Percentiles rank a stretch among this genome's conserved stretches.
phyloP scores from a whole-genome alignment of 2,888 invertebrate species.

The Heteromurus nitidus region DNA sequence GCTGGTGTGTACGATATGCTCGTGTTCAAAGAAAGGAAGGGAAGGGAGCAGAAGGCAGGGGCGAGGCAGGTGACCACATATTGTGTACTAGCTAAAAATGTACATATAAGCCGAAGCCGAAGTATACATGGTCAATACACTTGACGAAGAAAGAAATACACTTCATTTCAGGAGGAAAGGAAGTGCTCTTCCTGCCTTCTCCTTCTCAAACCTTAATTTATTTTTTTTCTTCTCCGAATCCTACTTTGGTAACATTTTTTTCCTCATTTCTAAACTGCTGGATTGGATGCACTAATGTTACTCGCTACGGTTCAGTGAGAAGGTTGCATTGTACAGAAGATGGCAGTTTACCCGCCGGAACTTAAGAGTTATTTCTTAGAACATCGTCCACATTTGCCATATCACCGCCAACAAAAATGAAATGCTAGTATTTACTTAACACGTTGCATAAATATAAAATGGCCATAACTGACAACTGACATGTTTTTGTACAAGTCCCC shows the following conservation, averaged over 20 bases:
- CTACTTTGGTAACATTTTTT: constrained; percentile 42
- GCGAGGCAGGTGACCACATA: constrained; percentile 60
- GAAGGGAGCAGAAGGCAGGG: constrained; percentile 14
- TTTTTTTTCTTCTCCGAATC: constrained; percentile 58
- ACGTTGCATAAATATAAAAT: too few species aligned
- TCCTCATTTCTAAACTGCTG: constrained; percentile 33
- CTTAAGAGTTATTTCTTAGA: too few species aligned
- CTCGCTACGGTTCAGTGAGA: too few species aligned
- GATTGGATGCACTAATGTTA: too few species aligned
- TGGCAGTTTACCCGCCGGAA: too few species aligned
- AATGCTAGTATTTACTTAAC: too few species aligned
- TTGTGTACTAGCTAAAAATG: too few species aligned
- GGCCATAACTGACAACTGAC: too few species aligned
- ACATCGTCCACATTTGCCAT: not conserved
- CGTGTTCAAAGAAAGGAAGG: constrained; percentile 10
- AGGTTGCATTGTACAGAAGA: too few species aligned
- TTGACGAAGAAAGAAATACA: constrained; percentile 64
- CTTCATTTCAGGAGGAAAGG: too few species aligned
- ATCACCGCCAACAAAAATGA: not conserved
- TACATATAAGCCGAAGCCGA: not conserved
- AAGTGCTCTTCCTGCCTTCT: constrained; percentile 66
- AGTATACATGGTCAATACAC: constrained; percentile 31
- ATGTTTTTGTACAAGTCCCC: too few species aligned
- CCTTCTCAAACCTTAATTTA: constrained; percentile 43
- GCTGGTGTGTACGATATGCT: constrained; percentile 24